These are phyloP conservation scores for Campoplex capitator DNA, from an alignment of 2,888 invertebrate genomes.

Conservation along the genomic window DNA sequence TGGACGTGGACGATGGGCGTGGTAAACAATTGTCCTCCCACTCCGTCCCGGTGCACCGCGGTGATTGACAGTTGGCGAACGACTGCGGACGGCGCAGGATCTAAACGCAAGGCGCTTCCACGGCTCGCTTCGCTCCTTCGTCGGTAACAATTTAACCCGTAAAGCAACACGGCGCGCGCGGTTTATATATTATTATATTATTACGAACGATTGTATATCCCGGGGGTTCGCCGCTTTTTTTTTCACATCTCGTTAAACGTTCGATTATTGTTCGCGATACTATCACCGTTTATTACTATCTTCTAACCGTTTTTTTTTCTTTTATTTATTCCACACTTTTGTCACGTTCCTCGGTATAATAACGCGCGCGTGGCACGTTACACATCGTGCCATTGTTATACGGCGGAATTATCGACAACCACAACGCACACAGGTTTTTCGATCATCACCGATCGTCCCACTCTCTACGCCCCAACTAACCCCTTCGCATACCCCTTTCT, in stretches of 20 bases:
- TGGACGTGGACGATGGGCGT: conserved; percentile 81
- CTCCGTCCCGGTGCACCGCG: conserved; percentile 85
- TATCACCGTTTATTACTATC: not conserved
- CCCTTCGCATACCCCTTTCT: no score
- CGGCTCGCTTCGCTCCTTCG: conserved; percentile 78
- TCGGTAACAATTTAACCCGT: conserved; percentile 52
- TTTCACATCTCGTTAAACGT: not conserved
- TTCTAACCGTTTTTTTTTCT: not conserved
- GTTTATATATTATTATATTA: conserved; percentile 36
- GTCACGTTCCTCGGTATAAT: not conserved
- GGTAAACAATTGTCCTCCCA: conserved; percentile 85
- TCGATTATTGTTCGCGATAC: conserved; percentile 23
- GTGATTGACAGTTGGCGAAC: conserved; percentile 89
- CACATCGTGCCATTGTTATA: not conserved
- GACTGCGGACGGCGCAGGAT: conserved; percentile 88
- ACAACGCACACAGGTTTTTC: not conserved
- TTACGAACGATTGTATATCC: conserved; percentile 30
- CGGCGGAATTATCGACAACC: not conserved
- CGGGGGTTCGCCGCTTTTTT: conserved; percentile 3
- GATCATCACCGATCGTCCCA: not conserved
- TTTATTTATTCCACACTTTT: not conserved
- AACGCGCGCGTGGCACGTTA: not conserved
- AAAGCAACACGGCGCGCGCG: conserved; percentile 66
- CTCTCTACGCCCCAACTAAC: not conserved
- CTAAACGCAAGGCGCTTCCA: conserved; percentile 84